Evolutionary conservation across 92 coral and sea anemone genomes (phyloP).

Genomic region (Porites divaricata): DNA sequence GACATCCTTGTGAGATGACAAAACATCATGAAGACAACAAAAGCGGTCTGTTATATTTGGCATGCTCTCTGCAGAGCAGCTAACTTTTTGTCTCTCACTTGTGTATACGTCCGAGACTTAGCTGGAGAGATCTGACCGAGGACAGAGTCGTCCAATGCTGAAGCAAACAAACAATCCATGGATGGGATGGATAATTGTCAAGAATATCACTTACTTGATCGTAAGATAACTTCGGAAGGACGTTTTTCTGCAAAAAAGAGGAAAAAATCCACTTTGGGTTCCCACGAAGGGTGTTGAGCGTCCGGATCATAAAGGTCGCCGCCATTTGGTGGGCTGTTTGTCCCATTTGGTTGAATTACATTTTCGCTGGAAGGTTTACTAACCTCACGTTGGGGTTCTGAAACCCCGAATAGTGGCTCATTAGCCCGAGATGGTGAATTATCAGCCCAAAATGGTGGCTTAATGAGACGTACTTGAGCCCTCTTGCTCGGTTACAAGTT

Average conservation of each 20-base stretch:
- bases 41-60: background rate
- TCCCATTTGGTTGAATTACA: background rate
- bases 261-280: background rate
- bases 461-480: background rate
- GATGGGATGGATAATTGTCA: background rate
- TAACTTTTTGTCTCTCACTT: slow-evolving; percentile 6
- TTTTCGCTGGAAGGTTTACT: background rate
- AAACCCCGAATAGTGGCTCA: background rate
- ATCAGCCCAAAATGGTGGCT: background rate
- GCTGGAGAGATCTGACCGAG: background rate
- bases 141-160: background rate
- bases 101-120: background rate
- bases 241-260: background rate
- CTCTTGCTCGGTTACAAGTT: background rate
- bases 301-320: slow-evolving; percentile 12
- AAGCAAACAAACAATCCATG: background rate
- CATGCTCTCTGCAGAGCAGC: background rate
- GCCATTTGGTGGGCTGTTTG: background rate
- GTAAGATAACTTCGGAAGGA: background rate
- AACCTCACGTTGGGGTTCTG: background rate
- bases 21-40: slow-evolving; percentile 15
- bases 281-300: background rate
- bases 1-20: background rate
- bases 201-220: slow-evolving; percentile 4
- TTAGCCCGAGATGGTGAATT: background rate